Evolutionary conservation across 2,113 vertebrate species (phyloP).

Genomic region (Crocuta crocuta): DNA sequence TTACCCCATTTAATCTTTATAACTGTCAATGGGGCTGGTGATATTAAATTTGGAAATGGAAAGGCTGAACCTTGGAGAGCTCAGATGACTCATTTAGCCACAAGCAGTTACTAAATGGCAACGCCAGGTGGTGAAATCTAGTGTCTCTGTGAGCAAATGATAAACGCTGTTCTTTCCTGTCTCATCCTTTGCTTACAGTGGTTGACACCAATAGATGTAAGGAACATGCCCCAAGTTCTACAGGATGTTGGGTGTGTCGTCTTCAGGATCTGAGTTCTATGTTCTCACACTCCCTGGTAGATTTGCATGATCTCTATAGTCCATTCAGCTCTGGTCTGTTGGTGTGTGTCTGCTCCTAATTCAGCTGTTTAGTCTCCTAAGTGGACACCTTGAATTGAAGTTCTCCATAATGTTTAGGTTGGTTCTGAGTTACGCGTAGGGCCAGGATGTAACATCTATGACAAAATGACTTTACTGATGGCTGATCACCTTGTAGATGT

Average conservation of each 20-base stretch:
- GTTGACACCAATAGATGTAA: not conserved
- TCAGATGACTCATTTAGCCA: not conserved
- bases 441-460: not conserved
- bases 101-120: not conserved
- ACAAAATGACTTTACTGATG: not conserved
- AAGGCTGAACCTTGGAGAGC: not conserved
- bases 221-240: not conserved
- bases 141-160: not conserved
- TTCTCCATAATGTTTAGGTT: not conserved
- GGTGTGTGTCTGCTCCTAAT: not conserved
- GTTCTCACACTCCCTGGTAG: not conserved
- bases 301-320: not conserved
- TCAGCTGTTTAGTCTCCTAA: not conserved
- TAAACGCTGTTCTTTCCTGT: rapidly evolving
- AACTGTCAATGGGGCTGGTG: not conserved
- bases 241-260: not conserved
- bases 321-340: not conserved
- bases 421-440: not conserved
- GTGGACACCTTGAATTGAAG: not conserved
- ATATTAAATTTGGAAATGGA: slow-evolving; percentile 8
- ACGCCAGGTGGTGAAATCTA: not conserved
- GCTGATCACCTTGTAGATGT: not conserved
- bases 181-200: not conserved
- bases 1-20: slow-evolving; percentile 21
- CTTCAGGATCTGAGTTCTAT: not conserved